A percentile compares a stretch with the other conserved stretches of the same genome.
Conservation (phyloP, 2,797 vertebrate genomes). For the Harpagifer antarcticus region DNA sequence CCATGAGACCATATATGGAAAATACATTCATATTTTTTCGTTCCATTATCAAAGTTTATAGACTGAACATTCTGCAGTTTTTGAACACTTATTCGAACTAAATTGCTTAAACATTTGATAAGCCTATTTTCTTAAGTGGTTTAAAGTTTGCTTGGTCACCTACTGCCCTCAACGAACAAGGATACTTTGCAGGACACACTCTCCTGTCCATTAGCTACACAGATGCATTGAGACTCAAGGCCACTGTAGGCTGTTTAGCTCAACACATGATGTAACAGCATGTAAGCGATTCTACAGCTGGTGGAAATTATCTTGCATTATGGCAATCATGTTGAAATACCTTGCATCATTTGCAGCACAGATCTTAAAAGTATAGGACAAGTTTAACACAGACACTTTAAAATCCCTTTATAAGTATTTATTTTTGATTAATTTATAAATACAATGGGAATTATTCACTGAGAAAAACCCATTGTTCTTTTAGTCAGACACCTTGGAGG, state of each 20-base stretch:
- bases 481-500: not conserved
- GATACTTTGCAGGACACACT: conserved; percentile 4
- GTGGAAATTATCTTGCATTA: conserved; percentile 36
- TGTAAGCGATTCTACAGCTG: conserved; percentile 43
- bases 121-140: not conserved
- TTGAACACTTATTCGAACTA: too few relatives aligned
- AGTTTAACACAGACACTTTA: not conserved
- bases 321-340: conserved; percentile 15
- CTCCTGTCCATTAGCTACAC: conserved; percentile 9
- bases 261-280: conserved; percentile 47
- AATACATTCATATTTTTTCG: not conserved
- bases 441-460: not conserved
- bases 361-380: not conserved
- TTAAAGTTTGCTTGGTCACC: not conserved
- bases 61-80: not conserved
- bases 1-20: not conserved
- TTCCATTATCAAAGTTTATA: not conserved
- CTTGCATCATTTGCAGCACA: conserved; percentile 13
- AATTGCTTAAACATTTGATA: too few relatives aligned
- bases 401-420: not conserved
- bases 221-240: conserved; percentile 12
- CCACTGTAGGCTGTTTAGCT: conserved; percentile 17
- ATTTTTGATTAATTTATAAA: not conserved
- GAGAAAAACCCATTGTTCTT: not conserved
- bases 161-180: not conserved